A percentile compares a stretch with the other conserved stretches of the same genome.
Conservation (phyloP, 2,113 vertebrate genomes). For the Speoplatyrhinus poulsoni region DNA sequence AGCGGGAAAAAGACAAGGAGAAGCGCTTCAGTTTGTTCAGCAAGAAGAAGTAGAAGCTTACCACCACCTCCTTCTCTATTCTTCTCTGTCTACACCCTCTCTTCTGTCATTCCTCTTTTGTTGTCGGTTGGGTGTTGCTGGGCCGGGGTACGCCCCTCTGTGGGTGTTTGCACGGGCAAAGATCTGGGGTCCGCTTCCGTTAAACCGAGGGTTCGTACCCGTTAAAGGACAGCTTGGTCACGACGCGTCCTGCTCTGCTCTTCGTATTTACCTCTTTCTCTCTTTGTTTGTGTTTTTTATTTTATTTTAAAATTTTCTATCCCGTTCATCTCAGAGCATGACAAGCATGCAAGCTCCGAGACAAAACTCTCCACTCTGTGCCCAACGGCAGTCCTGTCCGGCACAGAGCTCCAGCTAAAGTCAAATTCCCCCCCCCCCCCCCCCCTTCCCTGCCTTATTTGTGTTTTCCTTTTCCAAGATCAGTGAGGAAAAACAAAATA, state of each 20-base stretch:
- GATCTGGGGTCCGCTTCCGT: constrained; percentile 17
- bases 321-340: constrained; percentile 71
- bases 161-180: constrained; percentile 19
- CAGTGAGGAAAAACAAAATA: constrained; percentile 54
- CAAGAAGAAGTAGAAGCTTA: constrained; percentile 90
- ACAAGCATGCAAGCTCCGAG: constrained; percentile 94
- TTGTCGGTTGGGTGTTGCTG: constrained; percentile 32
- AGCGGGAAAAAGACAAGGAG: constrained; percentile 96
- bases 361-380: constrained; percentile 93
- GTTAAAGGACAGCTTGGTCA: background rate
- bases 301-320: background rate
- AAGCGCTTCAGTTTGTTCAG: constrained; percentile 99
- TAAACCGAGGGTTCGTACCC: constrained; percentile 16
- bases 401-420: constrained; percentile 84
- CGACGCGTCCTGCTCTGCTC: background rate
- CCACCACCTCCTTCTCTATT: constrained; percentile 35
- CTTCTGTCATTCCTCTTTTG: background rate
- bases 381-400: constrained; percentile 85
- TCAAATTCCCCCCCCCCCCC: constrained; percentile 13
- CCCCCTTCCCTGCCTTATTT: background rate
- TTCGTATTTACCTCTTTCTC: background rate
- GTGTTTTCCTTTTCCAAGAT: constrained; percentile 70
- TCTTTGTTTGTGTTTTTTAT: background rate
- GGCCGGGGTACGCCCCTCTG: constrained; percentile 35
- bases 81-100: background rate